Evolutionary conservation across 2,113 vertebrate genomes (phyloP), one percentile per base, ranked within the genome.

Genomic region (Neotoma lepida): DNA sequence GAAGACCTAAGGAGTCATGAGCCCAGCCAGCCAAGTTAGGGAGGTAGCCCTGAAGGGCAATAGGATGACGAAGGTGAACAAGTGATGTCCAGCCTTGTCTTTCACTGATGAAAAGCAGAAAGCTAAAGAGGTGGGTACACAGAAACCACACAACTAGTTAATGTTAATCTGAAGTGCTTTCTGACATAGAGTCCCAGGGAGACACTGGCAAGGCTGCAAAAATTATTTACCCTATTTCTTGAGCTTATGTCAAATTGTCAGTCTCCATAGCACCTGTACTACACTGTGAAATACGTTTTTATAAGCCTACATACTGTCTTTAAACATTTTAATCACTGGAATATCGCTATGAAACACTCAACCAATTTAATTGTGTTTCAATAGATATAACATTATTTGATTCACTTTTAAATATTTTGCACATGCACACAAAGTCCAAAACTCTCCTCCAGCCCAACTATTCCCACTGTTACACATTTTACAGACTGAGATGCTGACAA

Each of bases 321-420:
- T 88, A 64, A 80, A 26, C 4, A 49, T 9, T 18, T 86, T 6
- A 22, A 61, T 63, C 20, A 6, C 61, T 41, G 6, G 22, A 46
- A 9, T 33, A 54, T 56, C 49, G 3, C 14, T n/a, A 63, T 13
- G 6, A 30, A 91, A 80, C 30, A 33, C 26, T 87, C 86, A 58
- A 44, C 80, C 80, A 49, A 18, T 82, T 93, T 77, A 74, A 54
- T 82, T 89, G 82, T 80, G 24, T 91, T 88, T 76, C 58, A 58
- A 71, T 18, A 86, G 28, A 13, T 73, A 35, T 46, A 35, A 51
- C 39, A 51, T 14, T 66, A 22, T 58, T 90, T 54, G 12, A 28
- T 63, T 92, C 49, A 80, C 15, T 77, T 82, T 73, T 51, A 89
- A 93, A 61, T n/a, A 8, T 93, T 88, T 71, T 64, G 74, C 9